Conservation (phyloP, 2,113 vertebrate genomes). For the Polypterus bichir region DNA sequence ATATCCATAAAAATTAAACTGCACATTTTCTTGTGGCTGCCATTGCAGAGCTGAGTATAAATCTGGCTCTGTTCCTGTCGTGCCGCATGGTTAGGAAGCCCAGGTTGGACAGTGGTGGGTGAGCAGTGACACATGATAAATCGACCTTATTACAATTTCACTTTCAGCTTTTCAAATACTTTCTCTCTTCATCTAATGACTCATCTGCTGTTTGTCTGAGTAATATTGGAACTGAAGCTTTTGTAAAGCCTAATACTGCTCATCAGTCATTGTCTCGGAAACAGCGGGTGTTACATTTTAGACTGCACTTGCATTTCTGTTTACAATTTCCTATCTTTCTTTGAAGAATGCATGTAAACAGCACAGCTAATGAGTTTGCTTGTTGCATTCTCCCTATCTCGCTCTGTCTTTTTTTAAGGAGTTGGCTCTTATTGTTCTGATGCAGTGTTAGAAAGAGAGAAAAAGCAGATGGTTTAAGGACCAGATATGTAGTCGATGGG, state of each 20-base stretch:
- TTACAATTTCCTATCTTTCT: neutral
- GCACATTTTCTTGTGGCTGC: neutral
- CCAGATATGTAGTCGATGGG: too few relatives aligned
- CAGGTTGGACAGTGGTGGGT: neutral
- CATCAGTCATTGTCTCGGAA: neutral
- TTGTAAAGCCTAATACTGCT: neutral
- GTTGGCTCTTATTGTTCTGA: too few relatives aligned
- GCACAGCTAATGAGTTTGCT: neutral
- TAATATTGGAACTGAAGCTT: neutral
- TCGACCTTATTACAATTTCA: neutral
- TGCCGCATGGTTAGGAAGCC: neutral
- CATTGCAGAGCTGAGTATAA: too few relatives aligned
- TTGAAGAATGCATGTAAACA: neutral
- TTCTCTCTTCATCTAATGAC: neutral
- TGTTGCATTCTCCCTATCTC: constrained; percentile 9
- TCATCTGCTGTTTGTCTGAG: neutral
- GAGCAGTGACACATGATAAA: neutral
- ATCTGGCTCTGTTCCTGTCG: neutral
- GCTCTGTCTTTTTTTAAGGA: neutral
- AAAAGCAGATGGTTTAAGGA: too few relatives aligned
- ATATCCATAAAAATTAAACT: neutral
- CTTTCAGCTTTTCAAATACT: neutral
- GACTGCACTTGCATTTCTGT: neutral
- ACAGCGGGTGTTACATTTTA: neutral
- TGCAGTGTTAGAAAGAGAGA: too few relatives aligned